Base-by-base conservation (phyloP, 2,888 invertebrate genomes). In the Papilio gigon region DNA sequence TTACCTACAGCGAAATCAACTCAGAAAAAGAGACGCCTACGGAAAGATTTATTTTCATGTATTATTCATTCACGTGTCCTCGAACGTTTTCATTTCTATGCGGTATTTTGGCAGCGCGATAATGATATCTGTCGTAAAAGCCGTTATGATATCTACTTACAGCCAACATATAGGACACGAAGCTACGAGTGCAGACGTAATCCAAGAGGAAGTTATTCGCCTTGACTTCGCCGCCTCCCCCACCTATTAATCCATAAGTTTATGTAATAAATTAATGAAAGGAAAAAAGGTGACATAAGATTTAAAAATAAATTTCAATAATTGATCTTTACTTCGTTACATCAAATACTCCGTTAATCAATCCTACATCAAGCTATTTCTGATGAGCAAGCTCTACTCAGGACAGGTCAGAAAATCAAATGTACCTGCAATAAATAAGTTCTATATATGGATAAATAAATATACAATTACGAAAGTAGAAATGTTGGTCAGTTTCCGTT, bases 31-130 rank as follows among this genome's bases (percentile, higher is more conserved):
- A 83, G 83, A 85, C 77, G 80, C 82, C 81, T 81, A 80, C 74
- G 75, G 77, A 84, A 84, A 88, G 89, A 90, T 90, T 88, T 89
- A 89, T 87, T 87, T 87, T 88, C 87, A 89, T 90, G 89, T 84
- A 87, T 91, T 89, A 90, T 90, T 90, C 89, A 90, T 89, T 83
- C 82, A 83, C 79, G 82, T 86, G 85, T 88, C 88, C 83, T 87
- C 83, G 80, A 85, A 85, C 82, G 81, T 86, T 89, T 88, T 88
- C 87, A 89, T 88, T 88, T 86, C 80, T 81, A 82, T 82, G 82
- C 83, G 82, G 84, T 85, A 86, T 88, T 87, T 87, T 80, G 83
- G 82, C 79, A 78, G 79, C 77, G 82, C 82, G 84, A 88, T 90
- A 89, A 88, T 89, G 86, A 86, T 85, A 84, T 87, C 84, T 86